A percentile compares a stretch with the other conserved stretches of the same genome.
Conservation (phyloP, 2,888 invertebrate species). For the Platycnemis pennipes region DNA sequence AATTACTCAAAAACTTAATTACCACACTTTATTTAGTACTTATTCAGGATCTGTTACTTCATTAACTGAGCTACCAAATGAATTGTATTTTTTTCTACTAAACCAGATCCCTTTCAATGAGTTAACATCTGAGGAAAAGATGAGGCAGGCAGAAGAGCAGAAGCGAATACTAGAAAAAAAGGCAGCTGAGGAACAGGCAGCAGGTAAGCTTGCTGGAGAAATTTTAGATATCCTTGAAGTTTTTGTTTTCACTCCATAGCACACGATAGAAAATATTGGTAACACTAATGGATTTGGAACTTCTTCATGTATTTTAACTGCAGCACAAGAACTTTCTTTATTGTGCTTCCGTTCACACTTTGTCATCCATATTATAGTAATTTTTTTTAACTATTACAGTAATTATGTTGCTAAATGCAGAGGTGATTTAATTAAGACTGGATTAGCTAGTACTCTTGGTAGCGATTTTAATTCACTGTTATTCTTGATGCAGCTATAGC, state of each 20-base stretch:
- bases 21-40: too few relatives aligned
- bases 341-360: too few relatives aligned
- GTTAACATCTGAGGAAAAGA: conserved; percentile 78
- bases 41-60: not conserved
- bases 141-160: conserved; percentile 78
- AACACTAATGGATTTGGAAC: not conserved
- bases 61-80: not conserved
- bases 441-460: not conserved
- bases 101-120: conserved; percentile 76
- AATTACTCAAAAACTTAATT: too few relatives aligned
- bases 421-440: not conserved
- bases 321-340: too few relatives aligned
- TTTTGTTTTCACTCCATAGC: not conserved
- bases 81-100: not conserved
- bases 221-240: not conserved
- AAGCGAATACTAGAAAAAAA: conserved; percentile 76
- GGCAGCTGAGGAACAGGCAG: conserved; percentile 79
- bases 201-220: conserved; percentile 79
- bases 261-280: not conserved
- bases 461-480: not conserved
- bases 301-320: too few relatives aligned
- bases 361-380: too few relatives aligned
- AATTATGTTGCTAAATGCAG: too few relatives aligned
- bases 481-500: not conserved
- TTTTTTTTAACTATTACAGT: too few relatives aligned